These are phyloP conservation scores for Asteroscopus sphinx DNA, from an alignment of 2,888 invertebrate genomes.

Conservation along the genomic window DNA sequence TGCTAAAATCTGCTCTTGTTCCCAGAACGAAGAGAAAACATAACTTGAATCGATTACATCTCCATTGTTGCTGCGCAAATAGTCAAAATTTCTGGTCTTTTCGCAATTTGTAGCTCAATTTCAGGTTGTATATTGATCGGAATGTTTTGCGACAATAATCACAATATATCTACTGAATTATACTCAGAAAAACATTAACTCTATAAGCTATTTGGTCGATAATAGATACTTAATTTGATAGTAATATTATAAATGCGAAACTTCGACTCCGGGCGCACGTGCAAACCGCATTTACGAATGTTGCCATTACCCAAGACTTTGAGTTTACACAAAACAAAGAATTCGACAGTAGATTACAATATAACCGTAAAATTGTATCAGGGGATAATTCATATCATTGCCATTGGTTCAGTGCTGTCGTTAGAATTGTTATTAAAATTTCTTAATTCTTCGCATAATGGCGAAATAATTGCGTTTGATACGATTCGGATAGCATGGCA, in stretches of 20 bases:
- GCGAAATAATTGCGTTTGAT: constrained; percentile 24
- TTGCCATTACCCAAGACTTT: constrained; percentile 35
- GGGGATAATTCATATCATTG: constrained; percentile 10
- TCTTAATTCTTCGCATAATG: constrained; percentile 20
- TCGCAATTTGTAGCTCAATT: too few relatives aligned
- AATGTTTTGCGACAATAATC: too few relatives aligned
- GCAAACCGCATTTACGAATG: constrained; percentile 32
- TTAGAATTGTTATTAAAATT: constrained; percentile 4
- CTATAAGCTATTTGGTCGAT: too few relatives aligned
- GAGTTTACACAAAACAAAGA: constrained; percentile 17
- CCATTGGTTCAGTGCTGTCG: constrained; percentile 4
- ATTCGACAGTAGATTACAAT: constrained; percentile 9
- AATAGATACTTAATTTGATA: too few relatives aligned
- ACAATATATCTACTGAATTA: too few relatives aligned
- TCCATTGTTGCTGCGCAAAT: too few relatives aligned
- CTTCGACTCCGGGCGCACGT: constrained; percentile 30
- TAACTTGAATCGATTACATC: background rate
- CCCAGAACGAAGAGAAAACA: background rate
- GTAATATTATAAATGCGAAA: constrained; percentile 15
- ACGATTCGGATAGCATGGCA: background rate
- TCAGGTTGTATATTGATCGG: too few relatives aligned
- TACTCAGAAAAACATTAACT: too few relatives aligned
- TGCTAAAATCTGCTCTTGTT: too few relatives aligned
- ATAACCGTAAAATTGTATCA: constrained; percentile 4
- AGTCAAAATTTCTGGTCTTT: too few relatives aligned